Evolutionary conservation across 2,888 invertebrate species (phyloP), one percentile per base, ranked within the genome.

Genomic region (Aspidapion aeneum): DNA sequence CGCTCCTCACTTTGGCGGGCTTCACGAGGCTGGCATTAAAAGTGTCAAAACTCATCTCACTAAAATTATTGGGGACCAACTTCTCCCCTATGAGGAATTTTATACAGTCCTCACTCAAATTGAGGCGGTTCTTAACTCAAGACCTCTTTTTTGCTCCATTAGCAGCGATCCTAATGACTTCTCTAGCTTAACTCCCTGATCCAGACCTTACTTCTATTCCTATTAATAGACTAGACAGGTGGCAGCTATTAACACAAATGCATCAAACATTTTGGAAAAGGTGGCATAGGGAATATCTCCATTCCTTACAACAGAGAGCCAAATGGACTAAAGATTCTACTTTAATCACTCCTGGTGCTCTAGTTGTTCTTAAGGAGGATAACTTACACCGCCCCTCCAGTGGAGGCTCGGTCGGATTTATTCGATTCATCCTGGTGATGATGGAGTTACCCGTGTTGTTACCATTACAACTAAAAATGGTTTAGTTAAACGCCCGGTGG

Each of bases 141-240:
- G 52, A 52, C 52, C 52, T 7, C 52, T 52, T n/a, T n/a, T n/a
- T 52, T 52, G 52, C 19, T 52, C 52, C 17, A 52, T 52, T 7
- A 52, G 52, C 19, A 52, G 5, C 19, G 52, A 52, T 52, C 52
- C 52, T 9, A 52, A 52, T n/a, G 52, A 52, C 19, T n/a, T 52
- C 18, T 52, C 52, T 18, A 52, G 52, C 19, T 52, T 52, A 52
- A 52, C 52, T 52, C 52, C 52, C 52, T 19, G 52, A 52, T n/a
- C 52, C 19, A 18, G 52, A 52, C 52, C 52, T 52, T 19, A 52
- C 52, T 52, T 52, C 18, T 52, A 52, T 52, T 52, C 52, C 52
- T 19, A 52, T 17, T 7, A 52, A 52, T 52, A 52, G 52, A 52
- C 52, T 52, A 5, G 19, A 52, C 5, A 52, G 52, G 17, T 52